phyloP scores from a whole-genome alignment of 2,888 invertebrate genomes.

The Labia minor region DNA sequence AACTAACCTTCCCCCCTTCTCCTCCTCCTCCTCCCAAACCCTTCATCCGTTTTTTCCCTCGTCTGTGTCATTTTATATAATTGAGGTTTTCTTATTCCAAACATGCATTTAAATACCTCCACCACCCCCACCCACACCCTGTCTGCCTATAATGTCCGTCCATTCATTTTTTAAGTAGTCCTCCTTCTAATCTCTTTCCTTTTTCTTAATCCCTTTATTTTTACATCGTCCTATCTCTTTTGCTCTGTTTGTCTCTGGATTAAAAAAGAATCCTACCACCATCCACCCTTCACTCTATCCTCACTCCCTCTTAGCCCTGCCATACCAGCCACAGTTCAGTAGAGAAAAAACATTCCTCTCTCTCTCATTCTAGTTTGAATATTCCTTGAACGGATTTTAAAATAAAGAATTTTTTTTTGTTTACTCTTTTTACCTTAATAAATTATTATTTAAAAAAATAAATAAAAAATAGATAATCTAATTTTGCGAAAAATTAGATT shows the following conservation, averaged over 20 bases:
- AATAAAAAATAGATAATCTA: too few relatives aligned
- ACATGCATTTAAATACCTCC: not conserved
- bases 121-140: not conserved
- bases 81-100: constrained; percentile 13
- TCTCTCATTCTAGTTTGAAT: not conserved
- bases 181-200: not conserved
- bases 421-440: not conserved
- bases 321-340: too few relatives aligned
- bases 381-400: constrained; percentile 6
- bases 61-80: constrained; percentile 1
- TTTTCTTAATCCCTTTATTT: constrained; percentile 9
- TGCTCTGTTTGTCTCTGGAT: not conserved
- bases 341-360: not conserved
- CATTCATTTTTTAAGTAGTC: constrained; percentile 13
- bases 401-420: not conserved
- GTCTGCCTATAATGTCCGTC: not conserved
- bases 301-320: too few relatives aligned
- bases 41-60: too few relatives aligned
- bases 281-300: too few relatives aligned
- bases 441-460: not conserved
- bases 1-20: not conserved
- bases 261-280: not conserved
- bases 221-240: not conserved
- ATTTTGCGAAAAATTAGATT: too few relatives aligned
- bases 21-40: too few relatives aligned